These are phyloP conservation scores for Pogonomyrmex californicus DNA, from an alignment of 1,140 invertebrate genomes.

Conservation along the genomic window DNA sequence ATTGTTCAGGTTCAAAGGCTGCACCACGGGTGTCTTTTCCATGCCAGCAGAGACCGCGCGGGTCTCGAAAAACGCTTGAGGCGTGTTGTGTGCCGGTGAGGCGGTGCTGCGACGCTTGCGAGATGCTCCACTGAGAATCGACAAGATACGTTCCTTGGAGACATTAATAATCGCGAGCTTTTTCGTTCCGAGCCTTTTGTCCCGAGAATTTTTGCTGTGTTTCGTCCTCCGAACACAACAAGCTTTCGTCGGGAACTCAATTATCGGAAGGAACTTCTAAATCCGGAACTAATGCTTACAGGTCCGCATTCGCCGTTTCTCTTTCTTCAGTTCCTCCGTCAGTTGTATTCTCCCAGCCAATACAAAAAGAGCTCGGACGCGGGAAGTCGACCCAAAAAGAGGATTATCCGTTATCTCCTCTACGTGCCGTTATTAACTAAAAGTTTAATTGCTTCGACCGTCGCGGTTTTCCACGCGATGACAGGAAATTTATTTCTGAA, in stretches of 20 bases:
- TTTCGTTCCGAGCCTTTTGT: conserved; percentile 7
- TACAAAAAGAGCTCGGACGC: conserved; percentile 12
- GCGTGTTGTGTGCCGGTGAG: neutral
- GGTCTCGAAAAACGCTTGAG: neutral
- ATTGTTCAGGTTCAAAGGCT: conserved; percentile 50
- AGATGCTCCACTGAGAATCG: neutral
- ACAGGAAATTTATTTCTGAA: conserved; percentile 22
- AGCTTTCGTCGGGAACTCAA: conserved; percentile 20
- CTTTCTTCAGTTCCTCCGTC: neutral
- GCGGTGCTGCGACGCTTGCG: neutral
- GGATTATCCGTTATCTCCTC: conserved; percentile 45
- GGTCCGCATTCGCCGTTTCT: neutral
- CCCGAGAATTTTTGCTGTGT: conserved; percentile 12
- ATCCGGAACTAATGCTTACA: conserved; percentile 43
- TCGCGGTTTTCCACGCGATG: neutral
- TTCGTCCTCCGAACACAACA: neutral
- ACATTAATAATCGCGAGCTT: conserved; percentile 36
- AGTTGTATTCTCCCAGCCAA: neutral
- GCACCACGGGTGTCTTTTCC: conserved; percentile 14
- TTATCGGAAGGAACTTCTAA: conserved; percentile 43
- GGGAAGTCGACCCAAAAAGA: conserved; percentile 29
- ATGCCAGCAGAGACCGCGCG: neutral
- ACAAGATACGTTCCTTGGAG: neutral
- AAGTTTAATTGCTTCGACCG: conserved; percentile 46
- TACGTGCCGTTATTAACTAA: conserved; percentile 41